These are phyloP conservation scores for Endomychus coccineus DNA, from an alignment of 2,888 invertebrate genomes.

Conservation along the genomic window DNA sequence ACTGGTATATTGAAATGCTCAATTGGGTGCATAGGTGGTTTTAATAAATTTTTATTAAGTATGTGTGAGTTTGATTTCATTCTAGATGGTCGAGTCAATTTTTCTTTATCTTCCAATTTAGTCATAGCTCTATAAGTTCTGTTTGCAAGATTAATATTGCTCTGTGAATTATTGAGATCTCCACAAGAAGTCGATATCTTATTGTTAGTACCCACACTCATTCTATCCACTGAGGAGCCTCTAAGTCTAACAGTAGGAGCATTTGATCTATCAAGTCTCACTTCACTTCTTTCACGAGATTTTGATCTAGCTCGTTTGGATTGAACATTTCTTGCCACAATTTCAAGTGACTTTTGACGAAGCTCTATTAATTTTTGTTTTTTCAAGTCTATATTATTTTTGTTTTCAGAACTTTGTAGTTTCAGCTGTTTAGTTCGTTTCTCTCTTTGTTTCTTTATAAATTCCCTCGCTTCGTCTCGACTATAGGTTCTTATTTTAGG, in stretches of 20 bases:
- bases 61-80: too few relatives aligned
- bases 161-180: too few relatives aligned
- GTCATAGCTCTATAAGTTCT: too few relatives aligned
- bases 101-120: too few relatives aligned
- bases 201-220: too few relatives aligned
- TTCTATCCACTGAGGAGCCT: background rate
- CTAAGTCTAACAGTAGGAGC: background rate
- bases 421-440: conserved; percentile 42
- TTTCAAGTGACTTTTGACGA: conserved; percentile 41
- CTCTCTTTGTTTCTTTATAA: conserved; percentile 50
- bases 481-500: conserved; percentile 42
- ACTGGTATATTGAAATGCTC: too few relatives aligned
- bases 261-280: conserved; percentile 10
- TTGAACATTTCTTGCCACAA: conserved; percentile 43
- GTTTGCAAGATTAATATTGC: too few relatives aligned
- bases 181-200: background rate
- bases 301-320: conserved; percentile 31
- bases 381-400: conserved; percentile 36
- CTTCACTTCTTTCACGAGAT: conserved; percentile 7
- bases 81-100: too few relatives aligned
- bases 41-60: too few relatives aligned
- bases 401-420: conserved; percentile 32
- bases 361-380: conserved; percentile 44
- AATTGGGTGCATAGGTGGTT: too few relatives aligned
- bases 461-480: conserved; percentile 47